These are phyloP conservation scores for Trachops cirrhosus DNA, from an alignment of 2,797 vertebrate species.

Conservation along the genomic window DNA sequence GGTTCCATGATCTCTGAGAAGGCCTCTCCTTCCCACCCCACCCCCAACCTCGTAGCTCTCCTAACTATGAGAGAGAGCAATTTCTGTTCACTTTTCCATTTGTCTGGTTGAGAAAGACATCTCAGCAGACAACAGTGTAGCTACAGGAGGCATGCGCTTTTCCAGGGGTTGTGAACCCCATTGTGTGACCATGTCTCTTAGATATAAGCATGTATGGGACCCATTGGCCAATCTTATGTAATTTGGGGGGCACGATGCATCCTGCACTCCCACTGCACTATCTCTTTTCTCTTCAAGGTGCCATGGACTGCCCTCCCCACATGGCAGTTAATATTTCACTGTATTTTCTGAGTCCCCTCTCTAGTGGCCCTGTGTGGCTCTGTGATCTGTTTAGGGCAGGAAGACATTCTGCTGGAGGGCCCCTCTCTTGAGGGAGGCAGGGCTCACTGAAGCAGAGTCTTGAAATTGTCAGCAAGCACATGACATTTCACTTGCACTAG, in stretches of 20 bases:
- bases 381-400: neutral
- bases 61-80: neutral
- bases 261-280: fast-evolving
- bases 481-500: neutral
- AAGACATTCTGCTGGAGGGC: neutral
- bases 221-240: neutral
- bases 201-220: neutral
- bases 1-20: neutral
- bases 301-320: fast-evolving
- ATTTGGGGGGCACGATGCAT: no score
- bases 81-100: neutral
- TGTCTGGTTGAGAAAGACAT: neutral
- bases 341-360: neutral
- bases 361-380: neutral
- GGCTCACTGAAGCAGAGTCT: neutral
- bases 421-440: neutral
- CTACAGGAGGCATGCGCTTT: neutral
- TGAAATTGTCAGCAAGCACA: neutral
- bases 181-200: neutral
- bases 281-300: neutral
- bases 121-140: neutral
- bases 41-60: neutral
- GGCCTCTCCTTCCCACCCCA: neutral
- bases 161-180: no score
- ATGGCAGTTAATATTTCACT: neutral